Evolutionary conservation across 2,888 invertebrate species (phyloP), one percentile per base, ranked within the genome.

Genomic region (Prenolepis imparis): DNA sequence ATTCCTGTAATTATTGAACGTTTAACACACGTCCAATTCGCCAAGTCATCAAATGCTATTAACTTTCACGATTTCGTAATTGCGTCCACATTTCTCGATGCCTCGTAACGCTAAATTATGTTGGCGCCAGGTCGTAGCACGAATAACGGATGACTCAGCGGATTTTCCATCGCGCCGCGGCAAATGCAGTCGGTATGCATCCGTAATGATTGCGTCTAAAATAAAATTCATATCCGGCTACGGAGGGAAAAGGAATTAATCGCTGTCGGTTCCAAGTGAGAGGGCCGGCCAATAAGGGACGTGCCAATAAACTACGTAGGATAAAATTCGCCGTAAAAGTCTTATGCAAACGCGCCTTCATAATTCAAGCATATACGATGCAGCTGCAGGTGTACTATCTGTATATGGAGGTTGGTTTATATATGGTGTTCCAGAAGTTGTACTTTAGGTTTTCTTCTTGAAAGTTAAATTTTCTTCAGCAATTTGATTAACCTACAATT

Each of bases 311-410:
- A 90, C 88, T 83, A 91, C 74, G 83, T 86, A 61, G 84, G 84
- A 84, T 87, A 83, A 89, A 91, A 87, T 86, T 81, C 80, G 68
- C 85, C 90, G 87, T 91, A 91, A 90, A 90, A 86, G 88, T 90
- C 90, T 64, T 82, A 83, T 59, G 90, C 91, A 91, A 91, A 86
- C 86, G 86, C 66, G 87, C 82, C 78, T 86, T 89, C 90, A 89
- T 90, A 91, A 90, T 89, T 90, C 88, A 90, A 84, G 67, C 74
- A 75, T 78, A 83, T 59, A 55, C 84, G 78, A 82, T 72, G 86
- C 90, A 81, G 84, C 87, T 80, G 87, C 83, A 61, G 61, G 15
- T 63, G 36, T 74, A 59, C 73, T 77, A 55, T 41, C 80, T 72
- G 57, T 72, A 78, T 57, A 28, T 48, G 44, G 32, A 66, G 24